Evolutionary conservation across 2,888 invertebrate species (phyloP).

Genomic region (Tiliacea aurago): DNA sequence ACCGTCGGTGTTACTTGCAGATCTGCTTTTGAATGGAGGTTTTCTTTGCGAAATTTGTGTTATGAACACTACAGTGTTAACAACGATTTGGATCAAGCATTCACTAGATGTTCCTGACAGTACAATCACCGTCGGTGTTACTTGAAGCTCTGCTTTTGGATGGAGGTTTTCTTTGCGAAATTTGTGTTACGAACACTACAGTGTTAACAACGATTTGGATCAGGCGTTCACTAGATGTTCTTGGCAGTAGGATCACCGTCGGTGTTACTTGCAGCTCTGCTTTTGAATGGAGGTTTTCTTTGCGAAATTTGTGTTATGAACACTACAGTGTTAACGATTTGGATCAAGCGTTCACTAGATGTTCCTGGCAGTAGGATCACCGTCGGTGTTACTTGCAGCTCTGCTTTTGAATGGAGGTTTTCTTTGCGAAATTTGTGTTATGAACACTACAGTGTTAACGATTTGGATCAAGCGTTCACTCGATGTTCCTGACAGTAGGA

Average conservation of each 20-base stretch:
- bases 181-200: slow-evolving; percentile 3
- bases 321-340: neutral
- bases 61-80: neutral
- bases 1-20: neutral
- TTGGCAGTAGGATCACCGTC: neutral
- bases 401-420: slow-evolving; percentile 1
- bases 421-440: slow-evolving; percentile 1
- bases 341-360: neutral
- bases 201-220: neutral
- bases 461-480: no score
- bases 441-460: neutral
- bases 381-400: neutral
- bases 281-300: slow-evolving; percentile 1
- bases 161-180: neutral
- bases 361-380: neutral
- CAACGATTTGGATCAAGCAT: neutral
- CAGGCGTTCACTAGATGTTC: neutral
- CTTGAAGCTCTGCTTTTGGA: no score
- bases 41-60: slow-evolving; percentile 5
- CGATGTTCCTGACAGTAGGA: neutral
- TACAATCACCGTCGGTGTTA: neutral
- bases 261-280: no score
- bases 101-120: neutral
- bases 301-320: neutral
- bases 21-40: neutral